phyloP scores from a whole-genome alignment of 64 coral and sea anemone genomes.

The Montipora capricornis region DNA sequence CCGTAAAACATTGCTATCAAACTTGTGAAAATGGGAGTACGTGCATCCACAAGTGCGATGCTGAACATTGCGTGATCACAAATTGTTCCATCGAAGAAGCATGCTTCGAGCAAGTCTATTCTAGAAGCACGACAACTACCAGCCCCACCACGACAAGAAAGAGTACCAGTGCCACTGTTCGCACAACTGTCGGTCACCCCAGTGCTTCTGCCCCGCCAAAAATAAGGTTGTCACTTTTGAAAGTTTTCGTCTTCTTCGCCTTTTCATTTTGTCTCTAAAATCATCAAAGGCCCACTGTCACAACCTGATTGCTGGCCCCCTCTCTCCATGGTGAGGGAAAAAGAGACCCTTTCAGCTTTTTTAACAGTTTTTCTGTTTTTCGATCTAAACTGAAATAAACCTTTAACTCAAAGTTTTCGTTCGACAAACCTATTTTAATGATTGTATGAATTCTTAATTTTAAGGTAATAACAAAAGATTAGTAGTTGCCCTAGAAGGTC shows the following conservation, averaged over 20 bases:
- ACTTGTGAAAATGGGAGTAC: neutral
- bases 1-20: neutral
- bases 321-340: no score
- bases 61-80: neutral
- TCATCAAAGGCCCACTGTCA: neutral
- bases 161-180: neutral
- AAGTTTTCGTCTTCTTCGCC: neutral
- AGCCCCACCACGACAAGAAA: neutral
- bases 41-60: neutral
- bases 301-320: no score
- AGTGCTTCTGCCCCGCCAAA: neutral
- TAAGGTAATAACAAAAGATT: no score
- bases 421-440: no score
- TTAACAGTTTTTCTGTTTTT: no score
- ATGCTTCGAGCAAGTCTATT: neutral
- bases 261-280: neutral
- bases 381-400: no score
- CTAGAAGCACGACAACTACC: neutral
- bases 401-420: no score
- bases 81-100: neutral
- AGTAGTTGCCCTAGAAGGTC: no score
- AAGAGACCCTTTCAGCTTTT: no score
- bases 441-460: no score
- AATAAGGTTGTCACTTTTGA: neutral
- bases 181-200: neutral